Conservation (phyloP, 2,888 invertebrate species). For the Pandemis cinnamomeana region DNA sequence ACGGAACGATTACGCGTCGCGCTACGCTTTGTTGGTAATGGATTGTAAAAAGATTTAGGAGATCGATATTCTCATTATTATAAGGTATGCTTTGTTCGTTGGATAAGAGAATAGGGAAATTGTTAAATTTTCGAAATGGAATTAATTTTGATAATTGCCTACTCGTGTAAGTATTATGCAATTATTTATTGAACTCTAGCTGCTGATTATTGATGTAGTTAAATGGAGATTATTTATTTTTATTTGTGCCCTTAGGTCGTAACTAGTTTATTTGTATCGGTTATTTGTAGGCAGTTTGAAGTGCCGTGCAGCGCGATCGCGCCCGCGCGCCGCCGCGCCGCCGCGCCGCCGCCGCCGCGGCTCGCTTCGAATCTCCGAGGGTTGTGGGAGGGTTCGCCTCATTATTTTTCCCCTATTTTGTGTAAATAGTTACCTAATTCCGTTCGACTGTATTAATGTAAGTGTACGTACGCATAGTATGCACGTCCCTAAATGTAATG, state of each 20-base stretch:
- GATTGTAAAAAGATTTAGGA: conserved; percentile 70
- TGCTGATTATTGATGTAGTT: conserved; percentile 36
- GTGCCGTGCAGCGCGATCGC: conserved; percentile 17
- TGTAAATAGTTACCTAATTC: conserved; percentile 84
- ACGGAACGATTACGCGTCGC: conserved; percentile 69
- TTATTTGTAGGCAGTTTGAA: conserved; percentile 31
- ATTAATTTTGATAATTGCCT: conserved; percentile 57
- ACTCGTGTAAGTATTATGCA: conserved; percentile 45
- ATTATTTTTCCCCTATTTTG: conserved; percentile 83
- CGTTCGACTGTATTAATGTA: conserved; percentile 72
- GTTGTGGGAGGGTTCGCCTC: conserved; percentile 83
- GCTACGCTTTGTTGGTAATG: conserved; percentile 76
- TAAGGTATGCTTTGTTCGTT: conserved; percentile 75
- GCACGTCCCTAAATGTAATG: conserved; percentile 81
- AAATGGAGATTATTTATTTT: conserved; percentile 40
- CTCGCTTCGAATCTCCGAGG: conserved; percentile 83
- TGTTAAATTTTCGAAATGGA: conserved; percentile 69
- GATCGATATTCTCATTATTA: conserved; percentile 59
- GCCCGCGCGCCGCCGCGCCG: not conserved
- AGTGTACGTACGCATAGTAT: conserved; percentile 80
- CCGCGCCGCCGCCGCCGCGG: conserved; percentile 7
- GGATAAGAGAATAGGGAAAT: conserved; percentile 70
- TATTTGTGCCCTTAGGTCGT: conserved; percentile 39
- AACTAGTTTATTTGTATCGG: conserved; percentile 28
- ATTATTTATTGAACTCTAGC: conserved; percentile 45